Evolutionary conservation across 2,113 vertebrate species (phyloP).

Genomic region (Callaeas wilsoni): DNA sequence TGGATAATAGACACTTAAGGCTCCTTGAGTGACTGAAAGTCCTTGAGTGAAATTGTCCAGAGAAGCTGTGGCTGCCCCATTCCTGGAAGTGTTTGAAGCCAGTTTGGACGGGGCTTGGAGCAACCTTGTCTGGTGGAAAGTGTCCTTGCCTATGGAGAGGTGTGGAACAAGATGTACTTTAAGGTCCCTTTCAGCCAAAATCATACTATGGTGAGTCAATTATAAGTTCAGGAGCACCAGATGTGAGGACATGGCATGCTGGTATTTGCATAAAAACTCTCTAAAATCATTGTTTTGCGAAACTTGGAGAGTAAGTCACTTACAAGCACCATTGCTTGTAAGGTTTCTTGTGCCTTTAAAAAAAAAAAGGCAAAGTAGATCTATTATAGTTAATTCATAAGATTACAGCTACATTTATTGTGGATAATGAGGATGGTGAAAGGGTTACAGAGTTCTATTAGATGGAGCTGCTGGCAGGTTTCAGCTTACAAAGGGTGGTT

Average conservation of each 20-base stretch:
- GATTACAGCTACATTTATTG: background rate
- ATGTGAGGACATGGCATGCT: background rate
- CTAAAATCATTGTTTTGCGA: background rate
- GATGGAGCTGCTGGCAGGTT: conserved; percentile 53
- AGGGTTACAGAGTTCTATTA: conserved; percentile 24
- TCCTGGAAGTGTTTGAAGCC: background rate
- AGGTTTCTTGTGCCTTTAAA: background rate
- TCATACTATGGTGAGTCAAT: background rate
- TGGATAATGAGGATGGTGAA: background rate
- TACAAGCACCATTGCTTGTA: background rate
- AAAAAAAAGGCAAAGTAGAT: background rate
- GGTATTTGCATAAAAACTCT: background rate
- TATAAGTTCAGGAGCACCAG: background rate
- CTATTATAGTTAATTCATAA: background rate
- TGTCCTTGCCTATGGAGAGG: background rate
- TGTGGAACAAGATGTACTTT: background rate
- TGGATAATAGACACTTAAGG: background rate
- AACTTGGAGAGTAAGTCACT: background rate
- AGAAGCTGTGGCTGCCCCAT: background rate
- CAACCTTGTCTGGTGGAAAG: background rate
- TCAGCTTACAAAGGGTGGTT: conserved; percentile 56
- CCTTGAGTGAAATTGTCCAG: background rate
- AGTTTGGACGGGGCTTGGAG: background rate
- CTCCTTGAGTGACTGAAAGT: background rate
- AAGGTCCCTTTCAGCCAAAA: background rate